phyloP scores from a whole-genome alignment of 2,888 invertebrate species.

The Oligia fasciuncula region DNA sequence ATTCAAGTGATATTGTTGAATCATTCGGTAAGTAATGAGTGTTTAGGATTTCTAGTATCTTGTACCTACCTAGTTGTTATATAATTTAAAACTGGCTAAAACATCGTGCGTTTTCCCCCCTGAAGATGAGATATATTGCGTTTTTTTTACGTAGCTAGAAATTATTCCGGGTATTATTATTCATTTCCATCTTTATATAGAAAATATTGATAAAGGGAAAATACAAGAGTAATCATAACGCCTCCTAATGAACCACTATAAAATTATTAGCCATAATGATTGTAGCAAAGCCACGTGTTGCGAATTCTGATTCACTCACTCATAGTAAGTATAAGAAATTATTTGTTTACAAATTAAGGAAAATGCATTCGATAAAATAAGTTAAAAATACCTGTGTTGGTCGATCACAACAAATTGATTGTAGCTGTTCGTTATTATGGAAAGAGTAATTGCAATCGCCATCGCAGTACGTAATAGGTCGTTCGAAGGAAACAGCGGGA shows the following conservation, averaged over 20 bases:
- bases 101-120: not conserved
- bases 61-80: conserved; percentile 4
- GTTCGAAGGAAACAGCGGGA: conserved; percentile 78
- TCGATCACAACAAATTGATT: not conserved
- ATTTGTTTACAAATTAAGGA: conserved; percentile 32
- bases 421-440: not conserved
- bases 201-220: not conserved
- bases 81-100: not conserved
- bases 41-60: conserved; percentile 11
- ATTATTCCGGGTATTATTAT: not conserved
- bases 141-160: not conserved
- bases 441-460: conserved; percentile 44
- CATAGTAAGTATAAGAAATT: not conserved
- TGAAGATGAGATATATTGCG: conserved; percentile 7
- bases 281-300: not conserved
- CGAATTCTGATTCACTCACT: not conserved
- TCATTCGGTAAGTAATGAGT: conserved; percentile 48
- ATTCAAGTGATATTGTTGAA: conserved; percentile 40
- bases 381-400: not conserved
- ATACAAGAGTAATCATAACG: not conserved
- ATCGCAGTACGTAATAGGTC: conserved; percentile 75
- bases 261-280: not conserved
- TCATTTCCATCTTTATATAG: not conserved
- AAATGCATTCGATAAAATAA: conserved; percentile 6
- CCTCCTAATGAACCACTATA: not conserved